These are phyloP conservation scores for Gila robusta DNA, from an alignment of 2,797 vertebrate genomes.

Conservation along the genomic window DNA sequence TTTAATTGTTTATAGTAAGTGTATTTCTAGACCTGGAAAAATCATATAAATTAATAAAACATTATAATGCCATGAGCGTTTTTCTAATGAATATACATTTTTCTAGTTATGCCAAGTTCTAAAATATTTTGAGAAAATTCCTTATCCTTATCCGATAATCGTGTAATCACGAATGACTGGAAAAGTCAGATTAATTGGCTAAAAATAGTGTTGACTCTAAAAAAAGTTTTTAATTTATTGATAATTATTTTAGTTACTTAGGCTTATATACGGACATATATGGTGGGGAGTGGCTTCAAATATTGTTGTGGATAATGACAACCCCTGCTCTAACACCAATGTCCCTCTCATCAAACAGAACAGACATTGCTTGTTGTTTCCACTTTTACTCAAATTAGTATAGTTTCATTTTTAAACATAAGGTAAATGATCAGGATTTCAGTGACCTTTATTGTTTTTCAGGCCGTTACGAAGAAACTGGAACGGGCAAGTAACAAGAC, in stretches of 20 bases:
- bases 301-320: not conserved
- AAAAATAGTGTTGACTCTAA: not conserved
- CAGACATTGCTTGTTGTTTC: not conserved
- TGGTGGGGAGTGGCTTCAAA: no score
- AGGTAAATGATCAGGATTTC: not conserved
- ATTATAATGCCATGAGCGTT: no score
- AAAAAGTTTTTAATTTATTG: not conserved
- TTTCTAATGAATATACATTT: no score
- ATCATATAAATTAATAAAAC: no score
- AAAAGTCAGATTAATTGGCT: not conserved
- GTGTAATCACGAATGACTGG: not conserved
- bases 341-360: not conserved
- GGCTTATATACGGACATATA: no score
- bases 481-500: conserved; percentile 90
- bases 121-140: not conserved
- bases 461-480: conserved; percentile 92
- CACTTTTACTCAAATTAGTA: not conserved
- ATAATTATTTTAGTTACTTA: not conserved
- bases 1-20: no score
- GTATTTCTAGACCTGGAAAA: no score
- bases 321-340: no score
- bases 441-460: conserved; percentile 13
- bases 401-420: not conserved
- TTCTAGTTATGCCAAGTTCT: no score
- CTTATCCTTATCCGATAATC: not conserved